Evolutionary conservation across 2,113 vertebrate genomes (phyloP).

Genomic region (Chaenogobius annularis): DNA sequence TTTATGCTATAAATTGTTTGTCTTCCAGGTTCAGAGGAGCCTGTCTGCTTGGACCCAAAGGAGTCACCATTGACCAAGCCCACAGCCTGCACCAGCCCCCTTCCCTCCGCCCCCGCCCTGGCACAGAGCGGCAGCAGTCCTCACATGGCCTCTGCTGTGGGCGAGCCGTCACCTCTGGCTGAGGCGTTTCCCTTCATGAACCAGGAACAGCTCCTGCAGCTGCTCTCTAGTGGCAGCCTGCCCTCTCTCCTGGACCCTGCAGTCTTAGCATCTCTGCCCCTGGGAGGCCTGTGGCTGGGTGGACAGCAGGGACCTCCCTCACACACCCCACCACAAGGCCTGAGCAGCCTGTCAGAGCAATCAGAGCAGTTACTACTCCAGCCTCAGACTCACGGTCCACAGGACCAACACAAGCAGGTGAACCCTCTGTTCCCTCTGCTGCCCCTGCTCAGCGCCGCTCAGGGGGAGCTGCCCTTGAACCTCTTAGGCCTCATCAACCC

Average conservation of each 20-base stretch:
- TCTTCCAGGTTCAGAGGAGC: slow-evolving; percentile 46
- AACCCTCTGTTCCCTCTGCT: slow-evolving; percentile 66
- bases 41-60: slow-evolving; percentile 47
- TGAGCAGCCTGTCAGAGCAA: slow-evolving; percentile 63
- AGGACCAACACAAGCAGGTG: slow-evolving; percentile 65
- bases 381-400: slow-evolving; percentile 68
- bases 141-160: slow-evolving; percentile 32
- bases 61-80: slow-evolving; percentile 47
- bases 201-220: slow-evolving; percentile 86
- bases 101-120: slow-evolving; percentile 51
- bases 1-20: slow-evolving; percentile 2
- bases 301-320: slow-evolving; percentile 58
- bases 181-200: slow-evolving; percentile 88
- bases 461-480: slow-evolving; percentile 82
- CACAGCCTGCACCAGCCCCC: slow-evolving; percentile 70
- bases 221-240: slow-evolving; percentile 76
- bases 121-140: slow-evolving; percentile 49
- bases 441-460: slow-evolving; percentile 73
- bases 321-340: slow-evolving; percentile 45
- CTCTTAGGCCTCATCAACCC: slow-evolving; percentile 76
- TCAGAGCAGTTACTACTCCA: slow-evolving; percentile 67
- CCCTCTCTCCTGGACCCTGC: slow-evolving; percentile 75
- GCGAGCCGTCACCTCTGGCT: slow-evolving; percentile 72
- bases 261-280: slow-evolving; percentile 78
- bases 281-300: slow-evolving; percentile 75